These are phyloP conservation scores for Nebria ingens DNA, from an alignment of 1,140 invertebrate species.

Conservation along the genomic window DNA sequence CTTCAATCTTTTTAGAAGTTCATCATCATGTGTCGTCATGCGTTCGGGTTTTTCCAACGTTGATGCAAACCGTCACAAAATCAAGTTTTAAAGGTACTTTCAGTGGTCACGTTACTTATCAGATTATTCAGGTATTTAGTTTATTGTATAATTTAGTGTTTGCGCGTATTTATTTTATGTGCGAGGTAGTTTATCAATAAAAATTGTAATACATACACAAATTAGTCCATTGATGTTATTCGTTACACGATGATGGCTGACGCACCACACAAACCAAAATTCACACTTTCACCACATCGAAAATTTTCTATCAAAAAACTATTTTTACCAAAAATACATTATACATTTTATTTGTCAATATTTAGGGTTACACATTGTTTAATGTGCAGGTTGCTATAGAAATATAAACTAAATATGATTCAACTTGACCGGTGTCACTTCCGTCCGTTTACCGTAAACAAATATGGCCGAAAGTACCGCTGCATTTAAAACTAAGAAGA, in stretches of 20 bases:
- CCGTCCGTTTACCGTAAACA: neutral
- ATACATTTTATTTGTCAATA: neutral
- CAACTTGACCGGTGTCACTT: neutral
- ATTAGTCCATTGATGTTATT: conserved; percentile 32
- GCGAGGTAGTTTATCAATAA: conserved; percentile 24
- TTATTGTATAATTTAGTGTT: conserved; percentile 11
- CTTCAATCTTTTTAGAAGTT: neutral
- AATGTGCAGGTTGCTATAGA: neutral
- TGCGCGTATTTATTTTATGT: conserved; percentile 13
- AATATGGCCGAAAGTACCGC: neutral
- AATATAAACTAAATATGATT: neutral
- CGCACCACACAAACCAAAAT: conserved; percentile 26
- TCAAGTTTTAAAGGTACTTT: conserved; percentile 12
- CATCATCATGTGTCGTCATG: conserved; percentile 1
- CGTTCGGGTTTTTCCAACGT: conserved; percentile 9
- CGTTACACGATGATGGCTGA: conserved; percentile 34
- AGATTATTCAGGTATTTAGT: neutral
- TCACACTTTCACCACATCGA: neutral
- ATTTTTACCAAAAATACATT: neutral
- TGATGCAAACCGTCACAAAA: conserved; percentile 1
- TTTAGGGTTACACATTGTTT: neutral
- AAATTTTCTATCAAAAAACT: neutral
- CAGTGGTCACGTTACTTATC: neutral
- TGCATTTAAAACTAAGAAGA: too few relatives aligned
- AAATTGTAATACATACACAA: conserved; percentile 29